Percentiles rank a stretch among this genome's conserved stretches.
phyloP scores from a whole-genome alignment of 1,140 invertebrate genomes.

The Orchestia grillus region DNA sequence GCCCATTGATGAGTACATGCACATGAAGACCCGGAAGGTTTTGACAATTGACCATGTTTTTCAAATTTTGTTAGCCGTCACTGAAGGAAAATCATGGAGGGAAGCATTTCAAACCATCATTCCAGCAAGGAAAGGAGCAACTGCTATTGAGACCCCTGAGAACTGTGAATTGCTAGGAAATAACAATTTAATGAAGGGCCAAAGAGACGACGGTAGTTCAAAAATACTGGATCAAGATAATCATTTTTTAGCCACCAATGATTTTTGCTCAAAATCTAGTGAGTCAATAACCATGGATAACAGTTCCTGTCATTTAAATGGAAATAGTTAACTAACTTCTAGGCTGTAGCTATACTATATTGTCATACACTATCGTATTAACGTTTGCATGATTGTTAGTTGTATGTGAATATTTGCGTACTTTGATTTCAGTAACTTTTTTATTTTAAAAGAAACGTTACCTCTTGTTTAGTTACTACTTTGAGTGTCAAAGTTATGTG shows the following conservation, averaged over 20 bases:
- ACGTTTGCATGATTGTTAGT: background rate
- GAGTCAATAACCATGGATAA: background rate
- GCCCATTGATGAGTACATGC: constrained; percentile 90
- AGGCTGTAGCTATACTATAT: too few relatives aligned
- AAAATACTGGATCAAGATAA: background rate
- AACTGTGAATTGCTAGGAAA: background rate
- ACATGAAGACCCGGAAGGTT: constrained; percentile 94
- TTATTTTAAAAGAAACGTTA: background rate
- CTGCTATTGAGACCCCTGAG: constrained; percentile 74
- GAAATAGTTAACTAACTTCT: background rate
- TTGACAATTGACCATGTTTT: constrained; percentile 98
- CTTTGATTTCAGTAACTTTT: background rate
- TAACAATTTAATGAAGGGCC: background rate
- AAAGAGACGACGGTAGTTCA: background rate
- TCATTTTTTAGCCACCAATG: background rate
- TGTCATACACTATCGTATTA: background rate
- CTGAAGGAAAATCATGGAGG: constrained; percentile 86
- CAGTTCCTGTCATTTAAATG: background rate
- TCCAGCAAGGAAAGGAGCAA: constrained; percentile 82
- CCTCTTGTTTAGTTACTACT: background rate
- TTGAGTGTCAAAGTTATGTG: background rate
- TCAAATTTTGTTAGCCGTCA: constrained; percentile 86
- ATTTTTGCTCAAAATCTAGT: background rate
- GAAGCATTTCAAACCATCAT: constrained; percentile 86
- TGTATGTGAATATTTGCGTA: background rate